Evolutionary conservation across 2,888 invertebrate genomes (phyloP), one percentile per base, ranked within the genome.

Genomic region (Drosophila prolongata): DNA sequence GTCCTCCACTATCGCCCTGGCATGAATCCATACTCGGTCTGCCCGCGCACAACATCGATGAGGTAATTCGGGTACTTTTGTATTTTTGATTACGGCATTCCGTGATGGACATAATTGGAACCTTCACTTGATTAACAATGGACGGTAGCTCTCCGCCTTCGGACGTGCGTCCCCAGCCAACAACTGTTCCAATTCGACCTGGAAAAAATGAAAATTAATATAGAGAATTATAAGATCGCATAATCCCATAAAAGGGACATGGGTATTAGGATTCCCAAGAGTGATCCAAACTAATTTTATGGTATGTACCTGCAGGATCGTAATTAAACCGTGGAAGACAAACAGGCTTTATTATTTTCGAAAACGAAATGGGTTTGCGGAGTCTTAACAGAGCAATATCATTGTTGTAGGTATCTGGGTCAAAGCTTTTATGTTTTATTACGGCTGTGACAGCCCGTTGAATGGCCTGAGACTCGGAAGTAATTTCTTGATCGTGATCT

Each of bases 1-100:
- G 97, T 0, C 97, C 97, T 14, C 97, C 97, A 79, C 97, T 97
- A 91, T 97, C 97, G 0, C 97, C 97, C 92, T 97, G 97, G 86
- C 97, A 97, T 0, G 97, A 97, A 92, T 97, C 97, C 89, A 96
- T 95, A 6, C 94, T 94, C 3, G 96, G 96, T 74, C 95, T 94
- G 13, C 97, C 97, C 9, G 97, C 97, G 90, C 97, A 97, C 65
- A 97, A 90, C 97, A 97, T 97, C 87, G 96, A 96, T 60, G 94
- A 93, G 9, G 97, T 97, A 77, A 97, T 97, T 80, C 97, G 94
- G 13, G 95, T 95, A 0, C 97, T 96, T 65, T 96, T 94, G 89
- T 97, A 97, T 92, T 97, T 97, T 95, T 96, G 96, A 54, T 95
- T 95, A 42, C 96, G 93, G 89, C 97, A 97, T 90, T 97, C 96